phyloP scores from a whole-genome alignment of 1,140 invertebrate species.

The Pteromalus puparum region DNA sequence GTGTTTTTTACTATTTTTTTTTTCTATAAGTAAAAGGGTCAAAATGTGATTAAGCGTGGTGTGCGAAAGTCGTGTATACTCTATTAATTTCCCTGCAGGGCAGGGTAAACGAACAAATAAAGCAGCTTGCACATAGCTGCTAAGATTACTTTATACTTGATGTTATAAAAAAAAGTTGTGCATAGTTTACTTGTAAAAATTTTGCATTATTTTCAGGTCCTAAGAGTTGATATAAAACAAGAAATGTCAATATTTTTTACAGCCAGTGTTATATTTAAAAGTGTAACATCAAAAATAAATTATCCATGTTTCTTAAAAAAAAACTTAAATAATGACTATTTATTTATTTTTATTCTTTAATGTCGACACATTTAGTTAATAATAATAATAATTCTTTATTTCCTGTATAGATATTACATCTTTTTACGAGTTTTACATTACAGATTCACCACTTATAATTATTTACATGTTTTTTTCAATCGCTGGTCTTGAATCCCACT shows the following conservation, averaged over 20 bases:
- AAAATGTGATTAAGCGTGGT: constrained; percentile 43
- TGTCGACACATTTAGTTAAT: too few species aligned
- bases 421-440: too few species aligned
- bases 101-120: constrained; percentile 50
- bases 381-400: too few species aligned
- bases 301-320: constrained; percentile 52
- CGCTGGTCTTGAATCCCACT: too few species aligned
- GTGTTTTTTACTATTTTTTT: constrained; percentile 51
- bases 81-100: constrained; percentile 50
- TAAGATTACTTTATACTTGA: constrained; percentile 53
- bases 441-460: too few species aligned
- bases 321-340: neutral
- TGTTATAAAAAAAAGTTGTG: constrained; percentile 52
- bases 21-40: constrained; percentile 41
- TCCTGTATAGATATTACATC: too few species aligned
- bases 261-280: constrained; percentile 50
- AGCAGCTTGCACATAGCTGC: constrained; percentile 46
- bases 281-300: constrained; percentile 51
- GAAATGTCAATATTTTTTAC: constrained; percentile 55
- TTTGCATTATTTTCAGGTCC: constrained; percentile 52
- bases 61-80: constrained; percentile 43
- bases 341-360: constrained; percentile 8
- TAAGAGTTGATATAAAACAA: constrained; percentile 47
- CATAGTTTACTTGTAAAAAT: constrained; percentile 54
- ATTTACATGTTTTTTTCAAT: too few species aligned